Evolutionary conservation across 2,888 invertebrate genomes (phyloP).

Genomic region (Clanis bilineata): DNA sequence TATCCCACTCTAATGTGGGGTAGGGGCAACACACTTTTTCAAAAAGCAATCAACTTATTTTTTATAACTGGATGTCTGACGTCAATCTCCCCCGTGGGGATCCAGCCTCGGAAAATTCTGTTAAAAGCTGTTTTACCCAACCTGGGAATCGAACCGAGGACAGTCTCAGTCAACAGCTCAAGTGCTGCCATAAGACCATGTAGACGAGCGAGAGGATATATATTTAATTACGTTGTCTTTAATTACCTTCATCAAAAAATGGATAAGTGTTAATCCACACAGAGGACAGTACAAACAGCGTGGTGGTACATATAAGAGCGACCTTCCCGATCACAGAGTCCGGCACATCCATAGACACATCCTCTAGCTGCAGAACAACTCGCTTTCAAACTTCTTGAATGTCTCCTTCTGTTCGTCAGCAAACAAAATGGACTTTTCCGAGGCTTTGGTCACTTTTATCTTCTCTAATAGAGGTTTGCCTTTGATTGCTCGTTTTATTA

Average conservation of each 20-base stretch:
- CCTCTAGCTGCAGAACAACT: constrained; percentile 79
- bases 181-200: no score
- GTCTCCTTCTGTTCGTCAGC: constrained; percentile 80
- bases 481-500: constrained; percentile 81
- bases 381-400: constrained; percentile 85
- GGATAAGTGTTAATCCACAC: constrained; percentile 87
- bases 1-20: no score
- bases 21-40: no score
- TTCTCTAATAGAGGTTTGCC: constrained; percentile 69
- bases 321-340: constrained; percentile 83
- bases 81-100: no score
- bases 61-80: no score
- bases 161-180: no score
- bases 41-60: no score
- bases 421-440: constrained; percentile 83
- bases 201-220: no score
- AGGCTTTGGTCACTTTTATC: constrained; percentile 60
- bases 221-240: no score
- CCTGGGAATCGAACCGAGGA: no score
- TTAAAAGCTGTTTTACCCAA: no score
- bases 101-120: no score
- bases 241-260: constrained; percentile 84
- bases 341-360: constrained; percentile 73
- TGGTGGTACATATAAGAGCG: constrained; percentile 76
- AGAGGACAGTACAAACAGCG: constrained; percentile 81